phyloP scores from a whole-genome alignment of 2,113 vertebrate species.

The Microcebus jonahi region DNA sequence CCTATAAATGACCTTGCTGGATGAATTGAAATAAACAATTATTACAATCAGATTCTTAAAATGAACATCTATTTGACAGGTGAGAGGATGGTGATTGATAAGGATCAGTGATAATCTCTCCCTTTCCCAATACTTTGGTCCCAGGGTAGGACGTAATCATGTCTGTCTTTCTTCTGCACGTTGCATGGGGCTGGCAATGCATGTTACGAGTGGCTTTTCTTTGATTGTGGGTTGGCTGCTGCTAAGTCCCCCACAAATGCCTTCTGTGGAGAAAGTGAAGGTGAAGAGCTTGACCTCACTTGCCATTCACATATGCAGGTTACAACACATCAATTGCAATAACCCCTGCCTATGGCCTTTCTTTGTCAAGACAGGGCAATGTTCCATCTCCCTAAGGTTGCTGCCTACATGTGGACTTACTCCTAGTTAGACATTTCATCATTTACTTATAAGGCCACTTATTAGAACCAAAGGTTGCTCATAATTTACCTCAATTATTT shows the following conservation, averaged over 20 bases:
- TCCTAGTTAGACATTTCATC: background rate
- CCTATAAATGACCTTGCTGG: background rate
- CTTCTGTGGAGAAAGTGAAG: background rate
- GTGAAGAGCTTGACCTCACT: background rate
- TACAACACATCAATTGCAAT: background rate
- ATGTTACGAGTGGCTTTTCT: background rate
- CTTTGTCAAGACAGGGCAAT: background rate
- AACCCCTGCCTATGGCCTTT: background rate
- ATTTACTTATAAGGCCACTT: background rate
- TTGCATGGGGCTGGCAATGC: background rate
- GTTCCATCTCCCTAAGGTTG: background rate
- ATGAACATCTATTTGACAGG: background rate
- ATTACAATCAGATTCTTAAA: background rate
- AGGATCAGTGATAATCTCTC: background rate
- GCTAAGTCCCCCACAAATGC: background rate
- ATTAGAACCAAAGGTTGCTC: background rate
- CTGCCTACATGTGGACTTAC: background rate
- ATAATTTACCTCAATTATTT: background rate
- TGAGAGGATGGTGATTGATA: background rate
- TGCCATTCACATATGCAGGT: background rate
- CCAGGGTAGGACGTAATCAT: background rate
- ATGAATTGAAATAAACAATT: background rate
- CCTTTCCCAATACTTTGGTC: background rate
- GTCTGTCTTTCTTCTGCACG: background rate
- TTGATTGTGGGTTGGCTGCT: background rate